Evolutionary conservation across 2,888 invertebrate species (phyloP).

Genomic region (Ellobium chinense): DNA sequence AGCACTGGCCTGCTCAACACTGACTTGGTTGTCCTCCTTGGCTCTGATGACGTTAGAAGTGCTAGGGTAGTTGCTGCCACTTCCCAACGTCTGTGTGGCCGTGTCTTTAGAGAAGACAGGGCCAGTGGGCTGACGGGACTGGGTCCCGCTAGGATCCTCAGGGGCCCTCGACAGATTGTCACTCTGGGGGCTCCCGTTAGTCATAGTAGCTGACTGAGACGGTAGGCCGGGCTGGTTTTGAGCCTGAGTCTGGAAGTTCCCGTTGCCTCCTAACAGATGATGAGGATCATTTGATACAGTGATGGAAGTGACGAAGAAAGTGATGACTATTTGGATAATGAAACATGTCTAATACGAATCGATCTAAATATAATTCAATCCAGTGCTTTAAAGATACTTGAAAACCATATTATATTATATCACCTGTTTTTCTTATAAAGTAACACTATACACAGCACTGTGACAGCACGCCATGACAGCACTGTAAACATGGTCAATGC

Average conservation of each 20-base stretch:
- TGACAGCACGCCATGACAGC: too few relatives aligned
- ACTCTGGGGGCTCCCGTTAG: background rate
- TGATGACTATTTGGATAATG: too few relatives aligned
- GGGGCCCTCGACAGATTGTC: background rate
- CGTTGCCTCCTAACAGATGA: background rate
- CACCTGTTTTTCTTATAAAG: too few relatives aligned
- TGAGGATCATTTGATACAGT: too few relatives aligned
- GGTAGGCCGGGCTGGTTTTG: background rate
- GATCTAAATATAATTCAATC: too few relatives aligned
- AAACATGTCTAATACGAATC: too few relatives aligned
- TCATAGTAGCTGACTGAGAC: background rate
- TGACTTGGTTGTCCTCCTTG: background rate
- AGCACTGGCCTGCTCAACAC: too few relatives aligned
- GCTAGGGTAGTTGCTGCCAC: background rate
- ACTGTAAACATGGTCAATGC: too few relatives aligned
- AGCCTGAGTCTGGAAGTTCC: background rate
- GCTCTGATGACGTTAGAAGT: background rate
- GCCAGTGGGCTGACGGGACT: background rate
- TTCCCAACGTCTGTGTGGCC: background rate
- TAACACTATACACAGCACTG: too few relatives aligned
- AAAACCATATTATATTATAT: too few relatives aligned
- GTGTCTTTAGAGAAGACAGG: background rate
- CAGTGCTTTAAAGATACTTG: too few relatives aligned
- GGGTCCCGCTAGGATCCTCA: background rate
- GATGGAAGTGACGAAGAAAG: too few relatives aligned